Percentiles rank a stretch among this genome's conserved stretches.
phyloP scores from a whole-genome alignment of 37 sponge, comb jelly and placozoan species.

The Mnemiopsis leidyi region DNA sequence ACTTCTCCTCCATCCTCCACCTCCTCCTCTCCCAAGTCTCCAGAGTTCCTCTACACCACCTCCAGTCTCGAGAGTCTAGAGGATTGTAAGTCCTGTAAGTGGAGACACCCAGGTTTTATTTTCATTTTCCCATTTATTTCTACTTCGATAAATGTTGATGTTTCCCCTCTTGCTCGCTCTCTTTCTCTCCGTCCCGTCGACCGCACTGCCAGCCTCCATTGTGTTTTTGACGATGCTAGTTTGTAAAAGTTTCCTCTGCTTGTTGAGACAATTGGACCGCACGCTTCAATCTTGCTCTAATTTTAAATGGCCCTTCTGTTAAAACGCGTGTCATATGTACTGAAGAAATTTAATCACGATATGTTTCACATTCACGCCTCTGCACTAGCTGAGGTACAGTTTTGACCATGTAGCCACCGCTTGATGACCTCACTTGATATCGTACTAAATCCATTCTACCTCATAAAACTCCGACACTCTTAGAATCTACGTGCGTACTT shows the following conservation, averaged over 20 bases:
- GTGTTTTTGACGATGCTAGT: neutral
- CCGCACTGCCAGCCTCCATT: neutral
- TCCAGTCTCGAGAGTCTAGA: neutral
- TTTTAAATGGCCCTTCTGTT: neutral
- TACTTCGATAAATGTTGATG: neutral
- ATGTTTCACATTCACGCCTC: neutral
- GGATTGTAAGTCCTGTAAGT: conserved; percentile 17
- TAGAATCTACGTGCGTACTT: too few species aligned
- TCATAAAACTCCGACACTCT: neutral
- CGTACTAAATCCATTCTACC: neutral
- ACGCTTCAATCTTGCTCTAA: neutral
- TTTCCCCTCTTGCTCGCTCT: too few species aligned
- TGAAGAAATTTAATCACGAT: neutral
- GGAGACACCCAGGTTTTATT: neutral
- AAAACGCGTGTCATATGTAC: neutral
- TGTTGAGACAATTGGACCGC: neutral
- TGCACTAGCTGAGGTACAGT: too few species aligned
- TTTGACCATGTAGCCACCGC: too few species aligned
- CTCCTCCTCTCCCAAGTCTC: conserved; percentile 53
- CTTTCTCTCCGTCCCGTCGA: neutral
- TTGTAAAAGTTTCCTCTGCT: neutral
- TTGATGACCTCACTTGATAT: neutral
- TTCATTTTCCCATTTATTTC: neutral
- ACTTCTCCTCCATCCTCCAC: neutral
- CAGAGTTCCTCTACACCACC: conserved; percentile 28